Evolutionary conservation across 2,888 invertebrate genomes (phyloP).

Genomic region (Drosophila meridiana): DNA sequence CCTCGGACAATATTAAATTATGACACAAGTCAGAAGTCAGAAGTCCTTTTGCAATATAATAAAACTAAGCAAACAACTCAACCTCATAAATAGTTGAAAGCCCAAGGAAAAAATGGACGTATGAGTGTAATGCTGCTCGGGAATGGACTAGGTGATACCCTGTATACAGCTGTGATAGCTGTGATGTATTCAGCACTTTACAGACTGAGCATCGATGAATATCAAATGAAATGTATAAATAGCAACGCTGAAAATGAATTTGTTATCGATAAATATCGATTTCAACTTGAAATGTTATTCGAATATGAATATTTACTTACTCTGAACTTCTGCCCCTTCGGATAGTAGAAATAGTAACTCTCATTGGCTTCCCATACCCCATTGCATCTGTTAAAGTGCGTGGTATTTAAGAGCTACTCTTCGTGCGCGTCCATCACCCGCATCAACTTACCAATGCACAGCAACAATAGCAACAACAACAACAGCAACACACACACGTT

Average conservation of each 20-base stretch:
- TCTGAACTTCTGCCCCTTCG: too few species aligned
- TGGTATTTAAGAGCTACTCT: constrained; percentile 21
- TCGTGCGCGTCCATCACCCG: constrained; percentile 31
- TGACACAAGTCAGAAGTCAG: constrained; percentile 53
- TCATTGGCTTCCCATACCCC: background rate
- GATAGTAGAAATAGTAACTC: background rate
- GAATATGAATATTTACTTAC: background rate
- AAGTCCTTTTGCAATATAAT: constrained; percentile 54
- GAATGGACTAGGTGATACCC: background rate
- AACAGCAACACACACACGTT: constrained; percentile 5
- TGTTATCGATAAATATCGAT: background rate
- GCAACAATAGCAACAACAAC: constrained; percentile 12
- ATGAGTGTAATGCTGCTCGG: background rate
- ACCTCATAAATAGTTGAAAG: constrained; percentile 66
- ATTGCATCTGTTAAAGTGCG: background rate
- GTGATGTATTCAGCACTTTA: background rate
- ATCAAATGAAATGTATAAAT: background rate
- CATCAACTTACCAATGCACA: constrained; percentile 46
- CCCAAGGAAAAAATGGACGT: constrained; percentile 26
- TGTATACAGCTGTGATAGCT: background rate
- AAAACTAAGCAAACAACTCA: constrained; percentile 59
- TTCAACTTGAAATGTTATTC: background rate
- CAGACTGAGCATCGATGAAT: too few species aligned
- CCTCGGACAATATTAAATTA: constrained; percentile 43
- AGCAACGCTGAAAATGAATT: background rate